Conservation (phyloP, 2,888 invertebrate genomes). For the Diaprepes abbreviatus region DNA sequence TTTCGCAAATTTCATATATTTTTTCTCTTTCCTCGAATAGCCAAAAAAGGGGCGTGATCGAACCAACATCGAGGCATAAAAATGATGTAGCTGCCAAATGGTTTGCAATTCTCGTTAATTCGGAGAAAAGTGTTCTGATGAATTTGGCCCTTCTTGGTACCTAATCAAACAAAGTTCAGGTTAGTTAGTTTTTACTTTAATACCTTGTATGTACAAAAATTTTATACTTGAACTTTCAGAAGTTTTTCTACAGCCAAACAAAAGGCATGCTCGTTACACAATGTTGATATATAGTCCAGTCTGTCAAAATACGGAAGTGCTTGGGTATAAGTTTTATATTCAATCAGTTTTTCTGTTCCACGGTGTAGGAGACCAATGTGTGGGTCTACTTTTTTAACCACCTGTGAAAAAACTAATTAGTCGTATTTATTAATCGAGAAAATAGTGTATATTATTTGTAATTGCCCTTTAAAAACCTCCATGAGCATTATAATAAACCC, state of each 20-base stretch:
- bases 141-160: constrained; percentile 84
- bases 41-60: constrained; percentile 93
- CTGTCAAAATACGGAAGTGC: constrained; percentile 90
- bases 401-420: constrained; percentile 67
- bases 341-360: constrained; percentile 91
- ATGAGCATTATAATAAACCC: too few relatives aligned
- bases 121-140: constrained; percentile 79
- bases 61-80: constrained; percentile 86
- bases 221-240: constrained; percentile 80
- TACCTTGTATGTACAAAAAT: too few relatives aligned
- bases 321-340: constrained; percentile 89
- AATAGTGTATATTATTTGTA: too few relatives aligned
- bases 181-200: too few relatives aligned
- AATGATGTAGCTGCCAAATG: constrained; percentile 81
- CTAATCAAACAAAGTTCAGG: constrained; percentile 60
- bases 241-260: constrained; percentile 87
- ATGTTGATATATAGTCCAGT: constrained; percentile 88
- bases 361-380: constrained; percentile 90
- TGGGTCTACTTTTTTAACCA: constrained; percentile 83
- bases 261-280: constrained; percentile 85
- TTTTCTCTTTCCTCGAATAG: constrained; percentile 91
- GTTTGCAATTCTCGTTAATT: constrained; percentile 82
- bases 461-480: too few relatives aligned
- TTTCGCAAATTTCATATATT: constrained; percentile 86
- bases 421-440: too few relatives aligned